These are phyloP conservation scores for Leptoclinus maculatus DNA, from an alignment of 2,797 vertebrate species.

Conservation along the genomic window DNA sequence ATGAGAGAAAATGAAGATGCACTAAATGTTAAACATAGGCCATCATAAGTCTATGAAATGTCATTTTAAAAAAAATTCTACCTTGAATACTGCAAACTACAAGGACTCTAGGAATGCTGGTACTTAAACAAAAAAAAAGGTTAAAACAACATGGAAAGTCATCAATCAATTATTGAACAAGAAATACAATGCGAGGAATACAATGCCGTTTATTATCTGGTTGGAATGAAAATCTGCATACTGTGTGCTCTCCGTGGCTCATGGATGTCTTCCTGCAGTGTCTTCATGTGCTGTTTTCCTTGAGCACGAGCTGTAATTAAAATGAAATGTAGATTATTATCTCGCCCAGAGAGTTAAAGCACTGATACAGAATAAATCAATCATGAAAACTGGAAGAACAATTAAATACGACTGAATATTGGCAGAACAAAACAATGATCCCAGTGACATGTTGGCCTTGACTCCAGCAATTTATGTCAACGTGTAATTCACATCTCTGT, in stretches of 20 bases:
- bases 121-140: background rate
- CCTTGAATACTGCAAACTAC: background rate
- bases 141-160: background rate
- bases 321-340: background rate
- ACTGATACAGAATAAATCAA: background rate
- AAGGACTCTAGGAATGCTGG: background rate
- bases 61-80: background rate
- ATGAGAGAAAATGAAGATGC: background rate
- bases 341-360: background rate
- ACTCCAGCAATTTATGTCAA: background rate
- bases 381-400: background rate
- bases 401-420: background rate
- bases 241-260: background rate
- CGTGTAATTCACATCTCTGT: background rate
- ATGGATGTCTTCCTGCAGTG: background rate
- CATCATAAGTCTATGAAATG: no score
- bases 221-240: background rate
- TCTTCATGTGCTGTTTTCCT: constrained; percentile 1
- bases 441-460: background rate
- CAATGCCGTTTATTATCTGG: background rate
- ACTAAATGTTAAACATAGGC: background rate
- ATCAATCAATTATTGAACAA: background rate
- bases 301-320: constrained; percentile 36
- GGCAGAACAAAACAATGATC: background rate
- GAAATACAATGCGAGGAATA: background rate